A percentile compares a stretch with the other conserved stretches of the same genome.
Conservation (phyloP, 2,113 vertebrate genomes). For the Cricetomys ansorgei region DNA sequence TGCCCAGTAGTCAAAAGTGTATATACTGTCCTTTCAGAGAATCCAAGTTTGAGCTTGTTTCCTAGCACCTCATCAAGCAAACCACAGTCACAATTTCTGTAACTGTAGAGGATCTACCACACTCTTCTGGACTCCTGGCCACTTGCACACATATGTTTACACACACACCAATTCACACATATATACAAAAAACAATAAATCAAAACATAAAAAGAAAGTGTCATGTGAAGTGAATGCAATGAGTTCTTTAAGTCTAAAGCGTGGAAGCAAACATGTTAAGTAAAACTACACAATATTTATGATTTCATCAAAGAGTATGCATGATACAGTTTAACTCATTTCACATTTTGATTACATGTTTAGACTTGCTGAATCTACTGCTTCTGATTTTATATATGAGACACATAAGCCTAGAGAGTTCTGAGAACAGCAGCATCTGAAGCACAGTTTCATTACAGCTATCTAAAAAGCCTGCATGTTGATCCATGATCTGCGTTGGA, state of each 20-base stretch:
- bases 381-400: not conserved
- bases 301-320: not conserved
- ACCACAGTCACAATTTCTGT: too few species aligned
- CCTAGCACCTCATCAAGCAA: too few species aligned
- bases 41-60: not conserved
- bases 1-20: not conserved
- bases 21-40: not conserved
- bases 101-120: too few species aligned
- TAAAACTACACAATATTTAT: slow-evolving; percentile 16
- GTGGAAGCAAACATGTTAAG: not conserved
- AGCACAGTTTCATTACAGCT: not conserved
- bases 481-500: not conserved
- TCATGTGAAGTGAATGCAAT: not conserved
- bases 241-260: slow-evolving; percentile 14
- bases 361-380: not conserved
- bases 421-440: not conserved
- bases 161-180: not conserved
- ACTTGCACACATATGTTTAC: not conserved
- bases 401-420: not conserved
- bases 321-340: not conserved
- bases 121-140: not conserved
- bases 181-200: not conserved
- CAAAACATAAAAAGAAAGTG: not conserved
- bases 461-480: not conserved
- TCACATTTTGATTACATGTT: not conserved